These are phyloP conservation scores for Temnothorax unifasciatus DNA, from an alignment of 2,888 invertebrate genomes.

Conservation along the genomic window DNA sequence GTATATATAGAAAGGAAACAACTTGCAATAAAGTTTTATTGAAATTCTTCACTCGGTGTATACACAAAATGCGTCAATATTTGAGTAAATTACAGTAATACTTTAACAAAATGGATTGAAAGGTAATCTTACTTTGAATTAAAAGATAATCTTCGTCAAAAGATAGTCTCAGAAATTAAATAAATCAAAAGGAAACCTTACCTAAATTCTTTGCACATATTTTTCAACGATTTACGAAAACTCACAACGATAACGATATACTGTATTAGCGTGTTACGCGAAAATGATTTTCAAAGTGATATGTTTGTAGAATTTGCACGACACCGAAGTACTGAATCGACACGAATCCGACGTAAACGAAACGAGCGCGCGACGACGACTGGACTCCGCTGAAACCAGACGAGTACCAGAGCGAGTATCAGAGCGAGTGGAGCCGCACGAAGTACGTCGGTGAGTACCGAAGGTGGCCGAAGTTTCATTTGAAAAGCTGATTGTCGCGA, in stretches of 20 bases:
- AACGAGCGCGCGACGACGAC: constrained; percentile 82
- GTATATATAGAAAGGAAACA: not conserved
- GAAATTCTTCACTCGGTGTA: not conserved
- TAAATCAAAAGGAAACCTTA: not conserved
- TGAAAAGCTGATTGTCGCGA: constrained; percentile 74
- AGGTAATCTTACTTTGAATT: not conserved
- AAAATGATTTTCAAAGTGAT: not conserved
- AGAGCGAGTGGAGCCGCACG: constrained; percentile 76
- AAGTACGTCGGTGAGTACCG: constrained; percentile 78
- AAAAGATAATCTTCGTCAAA: not conserved
- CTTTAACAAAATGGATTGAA: not conserved
- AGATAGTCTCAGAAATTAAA: not conserved
- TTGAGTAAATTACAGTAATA: not conserved
- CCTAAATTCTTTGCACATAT: constrained; percentile 40
- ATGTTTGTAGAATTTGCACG: not conserved
- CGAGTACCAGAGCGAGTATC: constrained; percentile 66
- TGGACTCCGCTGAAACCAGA: constrained; percentile 55
- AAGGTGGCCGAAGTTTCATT: constrained; percentile 79
- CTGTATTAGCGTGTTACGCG: not conserved
- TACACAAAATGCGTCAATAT: not conserved
- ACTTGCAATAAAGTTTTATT: not conserved
- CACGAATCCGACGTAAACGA: constrained; percentile 68
- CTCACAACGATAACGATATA: not conserved
- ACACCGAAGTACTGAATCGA: constrained; percentile 51
- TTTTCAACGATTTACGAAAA: not conserved